Evolutionary conservation across 2,797 vertebrate genomes (phyloP), one percentile per base, ranked within the genome.

Genomic region (Spinus olivaceus): DNA sequence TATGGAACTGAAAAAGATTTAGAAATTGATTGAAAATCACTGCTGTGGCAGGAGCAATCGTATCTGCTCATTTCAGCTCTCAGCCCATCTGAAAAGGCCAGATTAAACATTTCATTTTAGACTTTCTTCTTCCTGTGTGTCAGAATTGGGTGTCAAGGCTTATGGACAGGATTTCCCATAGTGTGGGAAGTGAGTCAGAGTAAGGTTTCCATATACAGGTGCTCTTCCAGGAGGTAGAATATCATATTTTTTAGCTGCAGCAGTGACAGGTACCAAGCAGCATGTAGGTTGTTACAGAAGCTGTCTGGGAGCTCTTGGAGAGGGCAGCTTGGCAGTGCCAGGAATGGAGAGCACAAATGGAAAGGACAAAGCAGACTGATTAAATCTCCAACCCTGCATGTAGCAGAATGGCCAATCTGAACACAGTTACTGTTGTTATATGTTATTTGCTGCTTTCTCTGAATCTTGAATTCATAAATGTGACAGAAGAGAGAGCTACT

Each of bases 21-120:
- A 90, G 76, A 77, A 94, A 94, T 66, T 73, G 90, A 92, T 90
- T 93, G 72, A 63, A 93, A 81, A 94, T 93, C 79, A 53, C 44
- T 73, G 32, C 41, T 83, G 16, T 39, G 41, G 41, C 80, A 92
- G 70, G 81, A 90, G 86, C 71, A 84, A 67, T 46, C 1, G 0
- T 66, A 67, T 37, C 49, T 60, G 67, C 37, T 91, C 61, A 44
- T 86, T 94, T 88, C 81, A 79, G 41, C 81, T 86, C 82, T 86
- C 86, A 81, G 49, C 28, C 66, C 66, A 37, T 50, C 80, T 90
- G 76, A 84, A 90, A 86, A 94, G 23, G 15, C 69, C 50, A 65
- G 76, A 59, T 71, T 59, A 77, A 88, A 81, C 53, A 57, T 80
- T 76, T 90, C 46, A 66, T 81, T 91, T 92, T 37, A 77, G 64